Evolutionary conservation across 2,797 vertebrate species (phyloP).

Genomic region (Pseudochirops corinnae): DNA sequence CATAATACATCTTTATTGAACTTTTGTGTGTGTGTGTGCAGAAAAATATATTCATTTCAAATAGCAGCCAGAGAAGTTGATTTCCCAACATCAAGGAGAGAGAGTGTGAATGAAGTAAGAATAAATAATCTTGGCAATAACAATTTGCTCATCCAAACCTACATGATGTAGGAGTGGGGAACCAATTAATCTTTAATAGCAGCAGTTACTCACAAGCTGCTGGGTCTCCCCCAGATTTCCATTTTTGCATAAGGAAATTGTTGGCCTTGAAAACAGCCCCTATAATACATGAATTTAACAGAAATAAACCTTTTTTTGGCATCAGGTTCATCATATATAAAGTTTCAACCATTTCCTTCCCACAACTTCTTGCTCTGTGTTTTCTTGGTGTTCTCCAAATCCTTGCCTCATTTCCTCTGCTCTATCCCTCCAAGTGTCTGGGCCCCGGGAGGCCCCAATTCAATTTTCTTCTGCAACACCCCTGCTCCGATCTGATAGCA

Average conservation of each 20-base stretch:
- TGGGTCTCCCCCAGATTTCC: not conserved
- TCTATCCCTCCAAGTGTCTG: not conserved
- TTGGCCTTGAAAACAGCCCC: not conserved
- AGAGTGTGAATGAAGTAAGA: not conserved
- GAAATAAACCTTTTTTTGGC: not conserved
- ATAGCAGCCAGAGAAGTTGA: conserved; percentile 7
- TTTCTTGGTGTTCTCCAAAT: not conserved
- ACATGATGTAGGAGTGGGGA: not conserved
- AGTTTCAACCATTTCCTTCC: not conserved
- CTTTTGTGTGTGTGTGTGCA: conserved; percentile 20
- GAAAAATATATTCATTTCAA: conserved; percentile 21
- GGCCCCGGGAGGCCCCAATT: not conserved
- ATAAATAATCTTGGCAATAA: not conserved
- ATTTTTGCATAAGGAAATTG: not conserved
- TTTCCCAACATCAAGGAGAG: not conserved
- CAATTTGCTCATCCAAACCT: not conserved
- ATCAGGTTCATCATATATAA: not conserved
- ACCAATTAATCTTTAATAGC: not conserved
- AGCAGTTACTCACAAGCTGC: not conserved
- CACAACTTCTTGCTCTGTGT: not conserved
- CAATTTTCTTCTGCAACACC: not conserved
- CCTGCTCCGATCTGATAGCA: not conserved
- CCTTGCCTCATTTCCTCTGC: not conserved
- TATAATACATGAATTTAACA: not conserved
- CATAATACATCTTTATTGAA: conserved; percentile 21